phyloP scores from a whole-genome alignment of 2,888 invertebrate genomes.

The Apodemia mormo region DNA sequence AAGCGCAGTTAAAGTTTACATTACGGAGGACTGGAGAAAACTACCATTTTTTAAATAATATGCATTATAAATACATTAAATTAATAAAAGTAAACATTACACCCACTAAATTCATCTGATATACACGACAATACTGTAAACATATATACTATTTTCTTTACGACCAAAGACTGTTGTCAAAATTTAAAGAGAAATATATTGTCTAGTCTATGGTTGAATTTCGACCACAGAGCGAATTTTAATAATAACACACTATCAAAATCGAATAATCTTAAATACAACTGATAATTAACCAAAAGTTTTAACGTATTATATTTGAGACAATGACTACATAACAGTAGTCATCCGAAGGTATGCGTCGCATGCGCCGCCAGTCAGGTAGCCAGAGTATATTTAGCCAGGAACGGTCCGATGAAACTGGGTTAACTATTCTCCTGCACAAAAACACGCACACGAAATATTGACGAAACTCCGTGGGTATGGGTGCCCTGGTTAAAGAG shows the following conservation, averaged over 20 bases:
- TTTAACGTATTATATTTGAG: constrained; percentile 23
- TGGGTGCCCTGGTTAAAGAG: constrained; percentile 40
- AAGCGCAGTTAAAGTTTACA: too few species aligned
- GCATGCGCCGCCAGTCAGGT: constrained; percentile 63
- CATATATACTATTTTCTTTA: too few species aligned
- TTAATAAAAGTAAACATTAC: too few species aligned
- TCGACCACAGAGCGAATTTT: too few species aligned
- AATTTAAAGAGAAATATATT: too few species aligned
- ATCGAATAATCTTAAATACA: neutral
- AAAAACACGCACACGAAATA: constrained; percentile 63
- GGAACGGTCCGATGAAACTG: constrained; percentile 56
- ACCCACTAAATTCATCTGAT: too few species aligned
- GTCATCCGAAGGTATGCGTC: constrained; percentile 41
- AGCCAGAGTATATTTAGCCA: constrained; percentile 52
- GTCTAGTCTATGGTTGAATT: too few species aligned
- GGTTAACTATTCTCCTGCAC: constrained; percentile 76
- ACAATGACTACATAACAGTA: constrained; percentile 32
- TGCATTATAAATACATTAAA: too few species aligned
- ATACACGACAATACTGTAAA: too few species aligned
- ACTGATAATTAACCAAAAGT: constrained; percentile 1
- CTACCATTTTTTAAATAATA: too few species aligned
- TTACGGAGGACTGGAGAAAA: too few species aligned
- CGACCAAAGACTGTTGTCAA: too few species aligned
- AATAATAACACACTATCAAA: neutral
- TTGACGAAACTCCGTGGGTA: constrained; percentile 54